A percentile compares a stretch with the other conserved stretches of the same genome.
Evolutionary conservation across 2,888 invertebrate species (phyloP).

Genomic region (Caenorhabditis sp.): DNA sequence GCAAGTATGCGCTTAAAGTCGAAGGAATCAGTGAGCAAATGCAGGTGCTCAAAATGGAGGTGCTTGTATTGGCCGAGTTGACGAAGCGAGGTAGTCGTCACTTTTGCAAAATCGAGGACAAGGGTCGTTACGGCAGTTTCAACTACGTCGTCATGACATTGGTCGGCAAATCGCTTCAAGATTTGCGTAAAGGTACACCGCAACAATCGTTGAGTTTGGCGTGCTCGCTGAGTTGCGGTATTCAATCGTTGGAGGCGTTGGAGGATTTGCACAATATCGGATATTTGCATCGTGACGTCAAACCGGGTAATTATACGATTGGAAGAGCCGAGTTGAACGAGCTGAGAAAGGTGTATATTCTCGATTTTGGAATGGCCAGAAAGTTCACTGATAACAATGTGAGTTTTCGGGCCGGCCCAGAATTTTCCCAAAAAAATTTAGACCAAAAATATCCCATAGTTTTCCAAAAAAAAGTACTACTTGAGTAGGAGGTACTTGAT

Average conservation of each 20-base stretch:
- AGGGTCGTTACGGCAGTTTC: constrained; percentile 63
- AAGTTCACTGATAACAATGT: constrained; percentile 56
- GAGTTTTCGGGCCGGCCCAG: too few species aligned
- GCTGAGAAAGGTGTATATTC: constrained; percentile 53
- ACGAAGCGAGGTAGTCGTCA: constrained; percentile 62
- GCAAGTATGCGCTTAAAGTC: constrained; percentile 64
- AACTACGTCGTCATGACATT: constrained; percentile 68
- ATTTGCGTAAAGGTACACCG: constrained; percentile 44
- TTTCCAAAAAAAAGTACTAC: too few species aligned
- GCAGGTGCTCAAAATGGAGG: constrained; percentile 68
- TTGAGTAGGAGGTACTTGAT: too few species aligned
- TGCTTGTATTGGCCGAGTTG: constrained; percentile 63
- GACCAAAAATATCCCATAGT: too few species aligned
- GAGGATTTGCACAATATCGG: constrained; percentile 65
- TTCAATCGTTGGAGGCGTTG: constrained; percentile 52
- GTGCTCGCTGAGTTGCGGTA: constrained; percentile 47
- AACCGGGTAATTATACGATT: constrained; percentile 58
- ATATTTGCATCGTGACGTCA: constrained; percentile 56
- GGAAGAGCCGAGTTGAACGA: constrained; percentile 53
- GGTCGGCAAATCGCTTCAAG: constrained; percentile 61
- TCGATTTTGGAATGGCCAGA: constrained; percentile 58
- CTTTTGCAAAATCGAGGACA: constrained; percentile 68
- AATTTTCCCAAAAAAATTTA: too few species aligned
- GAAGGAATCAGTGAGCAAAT: constrained; percentile 61
- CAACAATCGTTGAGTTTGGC: constrained; percentile 43